These are phyloP conservation scores for Cassiopea xamachana DNA, from an alignment of 30 jellyfish, hydroid and myxozoan genomes.

Conservation along the genomic window DNA sequence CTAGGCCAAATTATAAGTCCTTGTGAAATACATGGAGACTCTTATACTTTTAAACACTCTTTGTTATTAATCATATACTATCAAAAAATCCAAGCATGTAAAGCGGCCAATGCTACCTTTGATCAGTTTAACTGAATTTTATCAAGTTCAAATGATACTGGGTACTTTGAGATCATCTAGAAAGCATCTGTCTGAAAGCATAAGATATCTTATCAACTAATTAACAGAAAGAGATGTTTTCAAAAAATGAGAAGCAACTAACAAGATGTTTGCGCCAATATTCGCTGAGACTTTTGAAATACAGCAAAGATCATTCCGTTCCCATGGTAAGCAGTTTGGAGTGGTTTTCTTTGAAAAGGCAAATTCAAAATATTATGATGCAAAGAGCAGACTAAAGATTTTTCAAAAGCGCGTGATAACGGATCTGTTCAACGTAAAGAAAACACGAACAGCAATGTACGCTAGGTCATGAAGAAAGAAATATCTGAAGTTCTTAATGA, in stretches of 20 bases:
- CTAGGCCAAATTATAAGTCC: too few relatives aligned
- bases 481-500: not conserved
- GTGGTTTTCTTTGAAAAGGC: not conserved
- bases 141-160: too few relatives aligned
- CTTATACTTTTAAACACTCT: too few relatives aligned
- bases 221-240: not conserved
- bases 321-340: constrained; percentile 41
- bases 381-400: not conserved
- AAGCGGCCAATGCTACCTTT: too few relatives aligned
- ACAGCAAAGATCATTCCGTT: constrained; percentile 18
- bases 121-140: too few relatives aligned
- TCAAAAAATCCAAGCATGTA: too few relatives aligned
- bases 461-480: constrained; percentile 27
- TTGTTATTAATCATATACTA: too few relatives aligned
- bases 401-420: constrained; percentile 36
- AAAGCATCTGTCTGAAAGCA: not conserved
- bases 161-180: not conserved
- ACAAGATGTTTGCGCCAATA: not conserved
- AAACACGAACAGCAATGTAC: constrained; percentile 1
- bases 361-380: constrained; percentile 11
- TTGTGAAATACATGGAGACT: too few relatives aligned
- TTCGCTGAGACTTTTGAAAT: not conserved
- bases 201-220: not conserved
- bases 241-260: not conserved
- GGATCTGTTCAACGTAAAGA: constrained; percentile 4